phyloP scores from a whole-genome alignment of 2,888 invertebrate species.

The Meghimatium bilineatum region DNA sequence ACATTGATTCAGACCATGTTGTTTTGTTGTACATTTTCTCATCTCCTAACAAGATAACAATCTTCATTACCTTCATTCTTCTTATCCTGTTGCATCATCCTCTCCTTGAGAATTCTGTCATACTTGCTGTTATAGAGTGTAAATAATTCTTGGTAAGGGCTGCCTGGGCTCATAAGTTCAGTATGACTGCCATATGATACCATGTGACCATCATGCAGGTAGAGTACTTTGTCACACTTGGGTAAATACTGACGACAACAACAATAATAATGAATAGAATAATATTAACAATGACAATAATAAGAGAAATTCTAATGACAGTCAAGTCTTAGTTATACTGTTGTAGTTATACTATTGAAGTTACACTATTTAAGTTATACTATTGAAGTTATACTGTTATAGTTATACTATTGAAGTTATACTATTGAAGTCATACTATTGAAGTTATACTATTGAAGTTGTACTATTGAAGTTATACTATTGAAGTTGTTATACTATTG shows the following conservation, averaged over 20 bases:
- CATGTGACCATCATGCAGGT: conserved; percentile 81
- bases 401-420: too few relatives aligned
- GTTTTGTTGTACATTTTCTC: too few relatives aligned
- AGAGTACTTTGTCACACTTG: conserved; percentile 81
- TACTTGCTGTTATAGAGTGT: conserved; percentile 67
- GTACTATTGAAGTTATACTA: too few relatives aligned
- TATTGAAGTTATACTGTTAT: too few relatives aligned
- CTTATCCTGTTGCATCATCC: conserved; percentile 43
- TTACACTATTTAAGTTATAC: too few relatives aligned
- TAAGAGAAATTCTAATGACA: neutral
- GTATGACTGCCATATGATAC: conserved; percentile 80
- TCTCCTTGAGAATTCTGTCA: conserved; percentile 54
- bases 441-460: too few relatives aligned
- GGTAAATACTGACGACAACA: conserved; percentile 79
- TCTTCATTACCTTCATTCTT: conserved; percentile 25
- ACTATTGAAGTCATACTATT: too few relatives aligned
- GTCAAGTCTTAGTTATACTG: too few relatives aligned
- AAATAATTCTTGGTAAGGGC: conserved; percentile 74
- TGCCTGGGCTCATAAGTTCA: conserved; percentile 76
- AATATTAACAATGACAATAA: neutral
- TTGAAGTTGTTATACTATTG: too few relatives aligned
- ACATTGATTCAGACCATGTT: too few relatives aligned
- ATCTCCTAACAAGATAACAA: too few relatives aligned
- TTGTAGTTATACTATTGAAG: too few relatives aligned
- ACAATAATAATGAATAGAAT: neutral